phyloP scores from a whole-genome alignment of 2,888 invertebrate genomes.

The Lathronympha strigana region DNA sequence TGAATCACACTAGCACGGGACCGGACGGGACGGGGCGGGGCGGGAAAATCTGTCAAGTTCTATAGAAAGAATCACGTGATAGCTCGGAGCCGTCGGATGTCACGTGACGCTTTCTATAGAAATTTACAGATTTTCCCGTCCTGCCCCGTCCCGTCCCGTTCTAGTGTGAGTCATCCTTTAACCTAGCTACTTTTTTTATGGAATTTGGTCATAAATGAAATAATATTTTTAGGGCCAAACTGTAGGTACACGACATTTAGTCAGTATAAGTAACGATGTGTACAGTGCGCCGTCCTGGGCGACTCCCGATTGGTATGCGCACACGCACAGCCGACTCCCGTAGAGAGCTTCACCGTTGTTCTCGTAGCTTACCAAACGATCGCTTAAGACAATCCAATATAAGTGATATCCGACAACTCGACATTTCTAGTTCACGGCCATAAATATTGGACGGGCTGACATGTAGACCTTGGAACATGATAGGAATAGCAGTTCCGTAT shows the following conservation, averaged over 20 bases:
- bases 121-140: no score
- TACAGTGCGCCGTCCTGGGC: neutral
- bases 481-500: constrained; percentile 47
- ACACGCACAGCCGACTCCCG: constrained; percentile 50
- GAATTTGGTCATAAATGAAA: no score
- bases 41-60: no score
- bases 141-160: no score
- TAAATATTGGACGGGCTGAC: neutral
- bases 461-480: neutral
- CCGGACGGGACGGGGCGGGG: no score
- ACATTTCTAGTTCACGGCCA: neutral
- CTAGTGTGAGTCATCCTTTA: no score
- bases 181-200: no score
- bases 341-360: constrained; percentile 58
- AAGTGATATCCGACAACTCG: neutral
- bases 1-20: no score
- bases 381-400: neutral
- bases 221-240: neutral
- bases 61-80: no score
- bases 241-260: constrained; percentile 13
- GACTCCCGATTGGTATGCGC: constrained; percentile 66
- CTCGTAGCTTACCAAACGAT: neutral
- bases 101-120: no score
- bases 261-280: constrained; percentile 15
- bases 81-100: no score